Evolutionary conservation across 2,888 invertebrate genomes (phyloP).

Genomic region (Nomada goodeniana): DNA sequence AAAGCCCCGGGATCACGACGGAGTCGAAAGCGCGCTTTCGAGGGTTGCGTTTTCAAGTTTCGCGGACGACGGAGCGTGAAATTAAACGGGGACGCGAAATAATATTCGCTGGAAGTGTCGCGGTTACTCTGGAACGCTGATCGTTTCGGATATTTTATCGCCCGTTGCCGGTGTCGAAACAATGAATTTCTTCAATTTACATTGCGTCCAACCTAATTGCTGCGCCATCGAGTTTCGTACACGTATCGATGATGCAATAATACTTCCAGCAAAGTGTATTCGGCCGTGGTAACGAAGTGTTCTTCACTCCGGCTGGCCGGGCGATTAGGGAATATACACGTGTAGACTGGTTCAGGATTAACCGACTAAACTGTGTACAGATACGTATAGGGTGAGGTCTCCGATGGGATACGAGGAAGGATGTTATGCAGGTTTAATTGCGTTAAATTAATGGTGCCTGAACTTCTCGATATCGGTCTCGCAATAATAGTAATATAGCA

Average conservation of each 20-base stretch:
- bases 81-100: not conserved
- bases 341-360: not conserved
- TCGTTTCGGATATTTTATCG: not conserved
- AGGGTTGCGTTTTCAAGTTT: not conserved
- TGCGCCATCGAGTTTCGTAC: too few relatives aligned
- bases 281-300: not conserved
- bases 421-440: not conserved
- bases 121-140: not conserved
- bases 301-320: not conserved
- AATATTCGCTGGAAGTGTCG: not conserved
- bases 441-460: too few relatives aligned
- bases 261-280: not conserved
- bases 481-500: not conserved
- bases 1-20: slow-evolving; percentile 17
- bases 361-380: not conserved
- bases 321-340: too few relatives aligned
- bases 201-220: too few relatives aligned
- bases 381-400: not conserved
- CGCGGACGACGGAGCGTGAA: not conserved
- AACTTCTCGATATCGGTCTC: not conserved
- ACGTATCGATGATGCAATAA: too few relatives aligned
- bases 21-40: not conserved
- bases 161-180: too few relatives aligned
- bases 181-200: too few relatives aligned
- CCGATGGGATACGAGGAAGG: not conserved